Conservation (phyloP, 2,113 vertebrate genomes). For the Zosterops borbonicus region DNA sequence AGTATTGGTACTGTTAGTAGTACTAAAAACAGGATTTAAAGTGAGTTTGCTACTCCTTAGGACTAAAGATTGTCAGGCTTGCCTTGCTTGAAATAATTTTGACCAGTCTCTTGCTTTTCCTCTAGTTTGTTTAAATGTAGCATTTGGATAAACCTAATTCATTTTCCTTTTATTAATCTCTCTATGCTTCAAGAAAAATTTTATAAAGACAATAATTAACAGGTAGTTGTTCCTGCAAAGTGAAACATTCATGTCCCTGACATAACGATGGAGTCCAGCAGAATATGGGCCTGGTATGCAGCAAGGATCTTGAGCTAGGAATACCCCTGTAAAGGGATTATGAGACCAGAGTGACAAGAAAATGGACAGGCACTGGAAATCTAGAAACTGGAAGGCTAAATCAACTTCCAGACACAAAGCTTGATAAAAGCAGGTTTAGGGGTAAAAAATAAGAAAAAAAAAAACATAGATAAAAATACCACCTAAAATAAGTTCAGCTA, state of each 20-base stretch:
- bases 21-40: neutral
- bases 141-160: neutral
- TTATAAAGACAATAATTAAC: neutral
- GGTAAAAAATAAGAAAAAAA: neutral
- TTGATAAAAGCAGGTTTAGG: neutral
- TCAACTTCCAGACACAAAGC: neutral
- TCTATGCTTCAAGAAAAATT: neutral
- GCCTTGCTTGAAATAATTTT: neutral
- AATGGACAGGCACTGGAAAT: neutral
- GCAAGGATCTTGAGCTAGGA: neutral
- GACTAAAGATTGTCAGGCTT: neutral
- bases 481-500: neutral
- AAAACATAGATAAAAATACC: neutral
- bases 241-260: neutral
- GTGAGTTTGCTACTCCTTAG: neutral
- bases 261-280: neutral
- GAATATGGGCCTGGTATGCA: neutral
- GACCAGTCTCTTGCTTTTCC: neutral
- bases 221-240: neutral
- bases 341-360: neutral
- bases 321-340: neutral
- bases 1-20: neutral
- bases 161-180: neutral
- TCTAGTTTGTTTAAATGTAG: neutral
- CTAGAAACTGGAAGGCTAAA: neutral